Percentiles rank a stretch among this genome's conserved stretches.
Evolutionary conservation across 2,888 invertebrate species (phyloP).

Genomic region (Dioctria rufipes): DNA sequence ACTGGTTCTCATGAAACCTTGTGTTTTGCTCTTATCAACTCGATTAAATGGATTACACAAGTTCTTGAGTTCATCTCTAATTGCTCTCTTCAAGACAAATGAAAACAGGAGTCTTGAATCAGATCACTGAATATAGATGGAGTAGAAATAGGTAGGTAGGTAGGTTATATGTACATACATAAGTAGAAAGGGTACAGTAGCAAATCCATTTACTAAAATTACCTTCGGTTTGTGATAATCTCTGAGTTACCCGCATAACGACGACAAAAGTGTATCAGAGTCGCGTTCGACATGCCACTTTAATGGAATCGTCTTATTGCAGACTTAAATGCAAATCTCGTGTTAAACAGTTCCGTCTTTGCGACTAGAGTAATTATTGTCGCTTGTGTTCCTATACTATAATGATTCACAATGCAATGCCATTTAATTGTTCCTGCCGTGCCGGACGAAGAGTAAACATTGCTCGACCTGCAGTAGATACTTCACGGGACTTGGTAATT

Average conservation of each 20-base stretch:
- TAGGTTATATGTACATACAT: background rate
- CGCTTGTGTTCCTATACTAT: conserved; percentile 30
- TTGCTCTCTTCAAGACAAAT: conserved; percentile 48
- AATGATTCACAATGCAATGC: conserved; percentile 37
- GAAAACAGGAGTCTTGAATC: conserved; percentile 34
- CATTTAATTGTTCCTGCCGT: conserved; percentile 38
- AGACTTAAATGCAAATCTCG: conserved; percentile 62
- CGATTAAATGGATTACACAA: conserved; percentile 52
- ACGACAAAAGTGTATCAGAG: conserved; percentile 46
- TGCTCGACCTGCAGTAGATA: background rate
- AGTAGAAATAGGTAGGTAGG: too few species aligned
- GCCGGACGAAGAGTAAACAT: background rate
- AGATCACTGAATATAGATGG: conserved; percentile 3
- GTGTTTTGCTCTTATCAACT: conserved; percentile 18
- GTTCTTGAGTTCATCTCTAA: conserved; percentile 46
- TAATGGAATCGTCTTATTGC: conserved; percentile 63
- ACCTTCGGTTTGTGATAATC: conserved; percentile 12
- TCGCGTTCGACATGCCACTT: conserved; percentile 61
- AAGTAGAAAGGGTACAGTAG: background rate
- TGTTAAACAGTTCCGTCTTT: conserved; percentile 60
- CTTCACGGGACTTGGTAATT: conserved; percentile 12
- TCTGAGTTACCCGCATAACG: conserved; percentile 44
- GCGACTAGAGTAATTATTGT: conserved; percentile 20
- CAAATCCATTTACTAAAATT: conserved; percentile 4
- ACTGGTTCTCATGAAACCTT: conserved; percentile 28